Evolutionary conservation across 2,113 vertebrate genomes (phyloP).

Genomic region (Microtus richardsoni): DNA sequence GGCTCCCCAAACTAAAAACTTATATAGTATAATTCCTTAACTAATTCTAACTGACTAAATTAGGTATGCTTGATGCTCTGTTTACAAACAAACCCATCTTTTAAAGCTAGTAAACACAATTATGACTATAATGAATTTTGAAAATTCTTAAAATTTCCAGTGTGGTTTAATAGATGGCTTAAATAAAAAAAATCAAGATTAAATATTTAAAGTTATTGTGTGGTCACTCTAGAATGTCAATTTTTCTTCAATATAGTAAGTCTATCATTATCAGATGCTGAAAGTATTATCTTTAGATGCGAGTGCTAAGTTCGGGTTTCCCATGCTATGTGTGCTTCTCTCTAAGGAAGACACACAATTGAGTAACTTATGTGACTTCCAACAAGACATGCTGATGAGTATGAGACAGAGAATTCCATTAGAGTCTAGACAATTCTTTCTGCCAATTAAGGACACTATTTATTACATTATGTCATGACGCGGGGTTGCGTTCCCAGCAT

Average conservation of each 20-base stretch:
- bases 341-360: neutral
- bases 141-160: neutral
- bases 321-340: neutral
- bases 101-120: conserved; percentile 41
- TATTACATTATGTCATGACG: neutral
- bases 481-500: neutral
- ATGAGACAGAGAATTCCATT: neutral
- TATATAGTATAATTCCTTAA: conserved; percentile 4
- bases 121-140: conserved; percentile 16
- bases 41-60: conserved; percentile 27
- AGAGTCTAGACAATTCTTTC: neutral
- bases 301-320: conserved; percentile 8
- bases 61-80: neutral
- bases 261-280: conserved; percentile 17
- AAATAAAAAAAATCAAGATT: neutral
- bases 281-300: conserved; percentile 28
- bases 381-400: neutral
- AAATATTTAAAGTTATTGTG: conserved; percentile 23
- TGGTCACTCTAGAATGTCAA: neutral
- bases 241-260: neutral
- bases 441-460: neutral
- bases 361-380: neutral
- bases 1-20: neutral
- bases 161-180: conserved; percentile 14
- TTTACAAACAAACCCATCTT: neutral